A percentile compares a stretch with the other conserved stretches of the same genome.
These are phyloP conservation scores for Nothoprocta pentlandii DNA, from an alignment of 2,113 vertebrate species.

Conservation along the genomic window DNA sequence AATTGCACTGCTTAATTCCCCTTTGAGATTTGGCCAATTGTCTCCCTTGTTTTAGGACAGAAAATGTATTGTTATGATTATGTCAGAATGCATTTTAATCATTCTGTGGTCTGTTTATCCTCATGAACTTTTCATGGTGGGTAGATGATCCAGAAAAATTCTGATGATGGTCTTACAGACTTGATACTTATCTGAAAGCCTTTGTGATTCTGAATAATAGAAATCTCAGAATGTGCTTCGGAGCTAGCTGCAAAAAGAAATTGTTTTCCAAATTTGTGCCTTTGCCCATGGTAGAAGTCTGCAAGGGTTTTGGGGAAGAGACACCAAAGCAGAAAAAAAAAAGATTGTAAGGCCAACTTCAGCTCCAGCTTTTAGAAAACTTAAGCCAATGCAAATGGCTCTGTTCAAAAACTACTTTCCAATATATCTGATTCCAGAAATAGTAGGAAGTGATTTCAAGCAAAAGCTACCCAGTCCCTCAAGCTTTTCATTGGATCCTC, in stretches of 20 bases:
- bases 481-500: background rate
- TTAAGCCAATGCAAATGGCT: background rate
- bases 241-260: background rate
- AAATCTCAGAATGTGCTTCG: background rate
- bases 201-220: background rate
- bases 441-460: background rate
- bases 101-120: background rate
- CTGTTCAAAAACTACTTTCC: background rate
- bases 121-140: background rate
- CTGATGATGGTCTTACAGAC: background rate
- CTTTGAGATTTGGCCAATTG: background rate
- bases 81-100: background rate
- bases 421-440: background rate
- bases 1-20: background rate
- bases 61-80: background rate
- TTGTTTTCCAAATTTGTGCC: background rate
- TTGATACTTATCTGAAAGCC: background rate
- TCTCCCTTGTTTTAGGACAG: background rate
- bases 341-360: background rate
- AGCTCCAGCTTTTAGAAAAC: background rate
- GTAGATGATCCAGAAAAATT: background rate
- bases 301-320: background rate
- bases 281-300: background rate
- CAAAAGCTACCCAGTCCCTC: background rate
- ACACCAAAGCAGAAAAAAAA: background rate